phyloP scores from a whole-genome alignment of 2,113 vertebrate genomes.

The Myrmophylax atrothorax region DNA sequence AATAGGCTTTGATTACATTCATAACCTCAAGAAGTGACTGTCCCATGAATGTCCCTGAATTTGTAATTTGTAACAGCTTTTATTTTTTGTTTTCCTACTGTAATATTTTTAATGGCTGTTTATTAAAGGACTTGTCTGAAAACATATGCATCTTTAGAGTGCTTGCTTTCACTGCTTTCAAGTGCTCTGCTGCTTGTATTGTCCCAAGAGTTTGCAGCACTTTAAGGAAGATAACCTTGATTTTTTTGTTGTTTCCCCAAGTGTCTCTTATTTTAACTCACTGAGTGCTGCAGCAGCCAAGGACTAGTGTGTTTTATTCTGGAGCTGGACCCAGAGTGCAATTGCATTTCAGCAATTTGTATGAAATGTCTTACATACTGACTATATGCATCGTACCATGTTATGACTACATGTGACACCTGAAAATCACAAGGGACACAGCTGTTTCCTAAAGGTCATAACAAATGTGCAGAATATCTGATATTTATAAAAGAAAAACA shows the following conservation, averaged over 20 bases:
- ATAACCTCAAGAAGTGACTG: neutral
- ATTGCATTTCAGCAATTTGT: neutral
- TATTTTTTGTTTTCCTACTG: neutral
- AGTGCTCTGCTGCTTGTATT: neutral
- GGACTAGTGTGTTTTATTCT: neutral
- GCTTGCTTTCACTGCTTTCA: neutral
- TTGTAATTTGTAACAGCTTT: neutral
- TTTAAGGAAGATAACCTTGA: neutral
- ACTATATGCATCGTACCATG: neutral
- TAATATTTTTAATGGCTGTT: neutral
- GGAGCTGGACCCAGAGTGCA: neutral
- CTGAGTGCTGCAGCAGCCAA: neutral
- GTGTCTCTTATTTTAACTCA: neutral
- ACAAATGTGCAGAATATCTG: neutral
- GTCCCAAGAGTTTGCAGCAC: neutral
- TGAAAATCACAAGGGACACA: neutral
- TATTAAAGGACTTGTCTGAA: neutral
- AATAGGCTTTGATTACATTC: neutral
- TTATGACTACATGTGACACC: neutral
- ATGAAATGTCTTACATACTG: neutral
- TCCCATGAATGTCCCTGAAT: slow-evolving; percentile 19
- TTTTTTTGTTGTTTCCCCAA: neutral
- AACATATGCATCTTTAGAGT: neutral
- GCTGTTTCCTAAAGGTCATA: neutral
- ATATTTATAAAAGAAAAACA: neutral